Base-by-base conservation (phyloP, 2,797 vertebrate species). In the Siniperca obscura region DNA sequence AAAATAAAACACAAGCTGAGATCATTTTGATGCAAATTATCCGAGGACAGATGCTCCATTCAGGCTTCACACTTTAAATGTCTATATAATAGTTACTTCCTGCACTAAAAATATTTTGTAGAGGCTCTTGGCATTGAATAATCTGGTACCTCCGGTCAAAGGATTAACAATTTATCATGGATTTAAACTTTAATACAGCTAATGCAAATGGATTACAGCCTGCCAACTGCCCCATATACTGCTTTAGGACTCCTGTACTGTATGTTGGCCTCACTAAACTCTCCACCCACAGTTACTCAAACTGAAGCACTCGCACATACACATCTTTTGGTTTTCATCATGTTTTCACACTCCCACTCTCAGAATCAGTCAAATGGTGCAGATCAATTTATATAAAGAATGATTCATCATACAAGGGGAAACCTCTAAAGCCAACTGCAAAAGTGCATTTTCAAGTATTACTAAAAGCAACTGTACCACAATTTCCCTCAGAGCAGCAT, bases 121-220 rank as follows among this genome's bases (percentile, higher is more conserved):
- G 48, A 81, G 74, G 64, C 79, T 53, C 57, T 69, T 81, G 65
- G 53, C 48, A 66, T 55, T n/a, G 52, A 80, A 87, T 90, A 83
- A 92, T 92, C 78, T 82, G 25, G n/a, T 16, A 38, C 79, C 81
- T 86, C 67, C 52, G 60, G 84, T 86, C 62, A 89, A 79, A 86
- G 80, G 78, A 90, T 89, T 86, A 89, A 78, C 71, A 89, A 89
- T 86, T 86, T 72, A 89, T 87, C 65, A 89, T 66, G 73, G 67
- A 74, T 78, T 87, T 80, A 84, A 89, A 86, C 62, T 87, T 93
- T 73, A 90, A 91, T 90, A 81, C 73, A 82, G 78, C 57, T 92
- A 92, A 93, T 93, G 86, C 83, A 88, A 84, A 87, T 75, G 25
- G 80, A 68, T 78, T 70, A 62, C 61, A 78, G 81, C 30, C 75